phyloP scores from a whole-genome alignment of 2,888 invertebrate genomes.

The Ischnus inquisitorius region DNA sequence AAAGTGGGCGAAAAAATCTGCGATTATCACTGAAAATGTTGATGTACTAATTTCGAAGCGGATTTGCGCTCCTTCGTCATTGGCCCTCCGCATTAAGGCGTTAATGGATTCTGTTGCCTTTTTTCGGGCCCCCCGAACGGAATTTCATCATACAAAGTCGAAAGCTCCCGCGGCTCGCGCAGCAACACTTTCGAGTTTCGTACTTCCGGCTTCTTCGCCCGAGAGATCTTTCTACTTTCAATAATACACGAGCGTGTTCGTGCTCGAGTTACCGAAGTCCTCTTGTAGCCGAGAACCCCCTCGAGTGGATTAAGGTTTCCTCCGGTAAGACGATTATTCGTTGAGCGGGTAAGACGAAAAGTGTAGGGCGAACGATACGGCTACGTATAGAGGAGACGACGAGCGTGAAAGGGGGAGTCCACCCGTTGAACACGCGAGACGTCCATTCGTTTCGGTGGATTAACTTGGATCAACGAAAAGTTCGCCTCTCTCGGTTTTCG shows the following conservation, averaged over 20 bases:
- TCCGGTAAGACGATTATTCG: constrained; percentile 65
- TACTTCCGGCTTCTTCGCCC: constrained; percentile 43
- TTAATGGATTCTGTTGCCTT: constrained; percentile 51
- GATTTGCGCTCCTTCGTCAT: constrained; percentile 1
- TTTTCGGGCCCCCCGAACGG: not conserved
- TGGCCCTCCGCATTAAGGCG: not conserved
- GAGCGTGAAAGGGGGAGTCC: constrained; percentile 49
- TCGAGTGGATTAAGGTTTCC: constrained; percentile 66
- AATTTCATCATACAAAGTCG: constrained; percentile 52
- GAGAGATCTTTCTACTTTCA: constrained; percentile 56
- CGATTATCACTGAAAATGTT: not conserved
- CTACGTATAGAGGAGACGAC: constrained; percentile 28
- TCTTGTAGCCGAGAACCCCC: constrained; percentile 53
- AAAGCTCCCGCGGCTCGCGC: constrained; percentile 42
- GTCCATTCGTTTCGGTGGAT: constrained; percentile 66
- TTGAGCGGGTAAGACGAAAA: constrained; percentile 32
- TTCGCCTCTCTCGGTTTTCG: constrained; percentile 47
- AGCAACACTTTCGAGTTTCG: constrained; percentile 30
- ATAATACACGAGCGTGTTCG: constrained; percentile 64
- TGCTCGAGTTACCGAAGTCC: constrained; percentile 64
- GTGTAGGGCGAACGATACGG: constrained; percentile 34
- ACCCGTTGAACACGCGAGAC: constrained; percentile 62
- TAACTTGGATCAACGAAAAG: constrained; percentile 60
- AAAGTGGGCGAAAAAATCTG: not conserved
- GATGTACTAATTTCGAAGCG: constrained; percentile 3